Base-by-base conservation (phyloP, 2,797 vertebrate genomes). In the Lates japonicus region DNA sequence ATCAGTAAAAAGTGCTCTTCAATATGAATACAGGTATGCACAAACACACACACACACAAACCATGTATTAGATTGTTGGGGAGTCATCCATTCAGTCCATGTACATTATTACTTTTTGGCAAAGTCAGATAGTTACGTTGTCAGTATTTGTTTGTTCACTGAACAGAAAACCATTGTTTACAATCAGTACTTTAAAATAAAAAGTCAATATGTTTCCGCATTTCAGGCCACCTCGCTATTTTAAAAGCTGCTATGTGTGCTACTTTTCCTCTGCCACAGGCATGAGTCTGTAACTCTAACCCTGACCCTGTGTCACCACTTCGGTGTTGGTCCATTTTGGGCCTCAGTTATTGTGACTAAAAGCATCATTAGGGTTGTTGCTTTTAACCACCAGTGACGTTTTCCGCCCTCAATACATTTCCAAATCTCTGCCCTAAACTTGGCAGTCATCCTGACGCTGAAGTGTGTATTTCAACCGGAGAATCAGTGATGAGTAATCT, bases 11-110 rank as follows among this genome's bases (percentile, higher is more conserved):
- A 89, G 89, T 91, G 86, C 90, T 88, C 87, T 91, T 96, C 96
- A 97, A 85, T 94, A 99, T 99, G 98, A 98, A 99, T 91, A 97
- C 97, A 98, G 93, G 98, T 99, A 97, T 83, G 54, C 20, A 55
- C 6, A 66, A 22, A 62, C 13, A 52, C n/a, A 35, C 42, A 70
- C 44, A n/a, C 39, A 25, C 33, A 31, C n/a, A 48, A 25, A 66
- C 42, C 29, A 55, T 6, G 74, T 20, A 20, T 60, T 9, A 44
- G 2, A 29, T 59, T 5, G 16, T 25, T 29, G 13, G 52, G 51
- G 31, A 69, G 13, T 72, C 42, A 48, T 60, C 9, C 33, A 33
- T 59, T 9, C 7, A 39, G 16, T 64, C 8, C 66, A 52, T 66
- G 33, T 46, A 44, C 20, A 3, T 70, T 44, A 10, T 16, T 66